Percentiles rank a stretch among this genome's conserved stretches.
Conservation (phyloP, 2,113 vertebrate genomes). For the Scomber japonicus region DNA sequence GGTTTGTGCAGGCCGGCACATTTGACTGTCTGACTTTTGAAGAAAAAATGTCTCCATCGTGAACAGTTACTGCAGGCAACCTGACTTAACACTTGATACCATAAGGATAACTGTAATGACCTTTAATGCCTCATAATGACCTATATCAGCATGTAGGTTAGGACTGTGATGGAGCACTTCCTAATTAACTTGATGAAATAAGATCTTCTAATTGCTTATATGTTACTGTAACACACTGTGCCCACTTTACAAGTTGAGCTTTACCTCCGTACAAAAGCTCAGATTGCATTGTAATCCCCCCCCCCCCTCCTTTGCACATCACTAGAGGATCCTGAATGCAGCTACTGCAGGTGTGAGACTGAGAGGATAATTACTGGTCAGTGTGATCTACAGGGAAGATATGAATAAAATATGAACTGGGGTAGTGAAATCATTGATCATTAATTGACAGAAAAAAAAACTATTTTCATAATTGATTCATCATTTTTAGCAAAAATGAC, state of each 20-base stretch:
- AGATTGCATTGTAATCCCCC: neutral
- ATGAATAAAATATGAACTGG: neutral
- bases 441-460: too few species aligned
- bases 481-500: too few species aligned
- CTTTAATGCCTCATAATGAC: slow-evolving; percentile 66
- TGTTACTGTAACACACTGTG: slow-evolving; percentile 15
- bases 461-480: too few species aligned
- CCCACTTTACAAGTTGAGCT: slow-evolving; percentile 14
- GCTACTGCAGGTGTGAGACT: neutral
- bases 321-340: neutral
- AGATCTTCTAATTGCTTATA: slow-evolving; percentile 50
- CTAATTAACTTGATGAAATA: slow-evolving; percentile 62
- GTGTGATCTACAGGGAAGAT: neutral
- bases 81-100: slow-evolving; percentile 21
- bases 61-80: neutral
- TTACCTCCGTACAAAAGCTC: neutral
- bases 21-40: slow-evolving; percentile 28
- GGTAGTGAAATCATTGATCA: neutral
- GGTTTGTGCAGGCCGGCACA: slow-evolving; percentile 66
- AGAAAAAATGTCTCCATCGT: neutral
- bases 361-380: neutral
- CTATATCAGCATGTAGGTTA: slow-evolving; percentile 59
- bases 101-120: slow-evolving; percentile 58
- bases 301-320: neutral
- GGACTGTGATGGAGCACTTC: slow-evolving; percentile 40